Evolutionary conservation across 2,888 invertebrate species (phyloP), one percentile per base, ranked within the genome.

Genomic region (Dynastes maya): DNA sequence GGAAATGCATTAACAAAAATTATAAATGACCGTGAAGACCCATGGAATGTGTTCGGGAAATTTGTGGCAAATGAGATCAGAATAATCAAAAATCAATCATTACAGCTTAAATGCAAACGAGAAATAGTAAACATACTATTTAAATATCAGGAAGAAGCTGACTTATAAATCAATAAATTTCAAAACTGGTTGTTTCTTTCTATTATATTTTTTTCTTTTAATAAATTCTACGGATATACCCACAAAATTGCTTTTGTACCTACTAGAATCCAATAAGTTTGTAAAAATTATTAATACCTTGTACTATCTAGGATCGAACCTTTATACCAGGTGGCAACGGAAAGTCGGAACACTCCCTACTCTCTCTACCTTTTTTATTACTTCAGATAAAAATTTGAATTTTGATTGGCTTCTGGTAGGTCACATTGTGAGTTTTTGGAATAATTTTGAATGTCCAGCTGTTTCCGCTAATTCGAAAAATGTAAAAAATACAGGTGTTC

Each of bases 81-180:
- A 16, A 2, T n/a, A 6, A 58, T 58, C 2, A 16, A 58, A 2
- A 22, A 16, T 58, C 16, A 2, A 2, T 22, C 58, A 11, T 58
- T 58, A 22, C 58, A 58, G n/a, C 13, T 13, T 5, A 58, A 22
- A 22, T 58, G 6, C n/a, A 58, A 58, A 58, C 6, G 6, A 16
- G 58, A 58, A 58, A n/a, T 58, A 22, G 22, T 58, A 22, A 58
- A 58, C 3, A 58, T 58, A 22, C 8, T 58, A 58, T 22, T 58
- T 58, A 16, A n/a, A 58, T 58, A 58, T 16, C 1, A 0, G 29
- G 29, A 32, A 4, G 29, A 32, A 32, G 2, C 4, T 32, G 0
- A 32, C 4, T 32, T 32, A 32, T 58, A 58, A 58, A 58, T n/a
- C n/a, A 58, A 58, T 58, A 58, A 58, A 58, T 58, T 58, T 58